Conservation (phyloP, 2,888 invertebrate species). For the Nematopogon swammerdamellus region DNA sequence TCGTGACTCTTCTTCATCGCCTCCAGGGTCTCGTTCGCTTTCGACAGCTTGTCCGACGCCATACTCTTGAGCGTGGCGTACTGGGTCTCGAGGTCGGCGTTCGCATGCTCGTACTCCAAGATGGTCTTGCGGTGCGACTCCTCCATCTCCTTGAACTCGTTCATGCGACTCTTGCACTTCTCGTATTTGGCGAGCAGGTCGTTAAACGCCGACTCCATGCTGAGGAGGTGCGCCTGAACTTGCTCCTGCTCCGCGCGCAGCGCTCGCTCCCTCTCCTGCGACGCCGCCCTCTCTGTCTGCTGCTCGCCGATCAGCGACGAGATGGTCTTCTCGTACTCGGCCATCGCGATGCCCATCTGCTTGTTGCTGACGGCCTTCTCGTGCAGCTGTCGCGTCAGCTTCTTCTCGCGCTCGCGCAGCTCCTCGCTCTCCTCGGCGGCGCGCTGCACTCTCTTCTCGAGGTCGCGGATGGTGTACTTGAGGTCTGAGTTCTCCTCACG, state of each 20-base stretch:
- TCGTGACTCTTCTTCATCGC: constrained; percentile 67
- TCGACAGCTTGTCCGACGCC: constrained; percentile 76
- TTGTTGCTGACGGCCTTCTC: constrained; percentile 37
- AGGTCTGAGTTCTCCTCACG: constrained; percentile 39
- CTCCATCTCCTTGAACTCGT: constrained; percentile 58
- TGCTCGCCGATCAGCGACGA: constrained; percentile 70
- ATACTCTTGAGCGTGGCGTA: constrained; percentile 81
- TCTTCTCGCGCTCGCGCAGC: constrained; percentile 26
- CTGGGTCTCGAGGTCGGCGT: constrained; percentile 72
- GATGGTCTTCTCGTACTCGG: constrained; percentile 77
- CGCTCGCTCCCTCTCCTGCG: constrained; percentile 42
- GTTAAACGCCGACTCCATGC: constrained; percentile 61
- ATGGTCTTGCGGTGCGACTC: constrained; percentile 66
- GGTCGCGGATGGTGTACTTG: constrained; percentile 30
- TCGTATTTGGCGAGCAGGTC: constrained; percentile 61
- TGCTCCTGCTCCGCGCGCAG: constrained; percentile 54
- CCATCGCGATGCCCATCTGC: constrained; percentile 66
- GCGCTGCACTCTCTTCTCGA: constrained; percentile 27
- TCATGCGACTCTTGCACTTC: constrained; percentile 56
- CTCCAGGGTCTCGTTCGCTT: constrained; percentile 75
- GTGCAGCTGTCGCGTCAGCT: constrained; percentile 31
- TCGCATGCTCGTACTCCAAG: constrained; percentile 63
- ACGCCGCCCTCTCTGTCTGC: constrained; percentile 58
- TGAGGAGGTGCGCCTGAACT: constrained; percentile 55
- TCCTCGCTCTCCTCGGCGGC: constrained; percentile 30